Evolutionary conservation across 2,113 vertebrate species (phyloP), one percentile per base, ranked within the genome.

Genomic region (Megaceryle maxima): DNA sequence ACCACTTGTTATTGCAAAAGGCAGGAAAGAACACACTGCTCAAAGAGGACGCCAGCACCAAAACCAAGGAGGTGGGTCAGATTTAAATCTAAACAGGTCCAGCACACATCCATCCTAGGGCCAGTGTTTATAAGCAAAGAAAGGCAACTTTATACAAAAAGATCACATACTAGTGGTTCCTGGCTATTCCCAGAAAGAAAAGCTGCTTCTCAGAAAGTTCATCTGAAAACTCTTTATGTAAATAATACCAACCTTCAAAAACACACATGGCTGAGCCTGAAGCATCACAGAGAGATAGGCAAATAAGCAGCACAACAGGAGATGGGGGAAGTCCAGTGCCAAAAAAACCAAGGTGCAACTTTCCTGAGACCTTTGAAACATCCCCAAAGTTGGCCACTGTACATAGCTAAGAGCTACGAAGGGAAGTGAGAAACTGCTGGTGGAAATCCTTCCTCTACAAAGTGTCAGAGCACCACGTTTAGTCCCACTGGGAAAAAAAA

Each of bases 101-200:
- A 88, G 83, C 35, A 2, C 96, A 97, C 91, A 97, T 97, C 90
- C 91, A 95, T 96, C 91, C 94, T 78, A 53, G 16, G 59, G 91
- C 72, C 84, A 90, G 87, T 88, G 92, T 95, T 97, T 97, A 96
- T 94, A 96, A 93, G 94, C 22, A 83, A 78, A 93, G 89, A 92
- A 96, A 96, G 92, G 75, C 74, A 95, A 94, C 87, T 97, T 96
- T 94, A 98, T 91, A 96, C 60, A 94, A 63, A 78, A 92, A 95
- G 92, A 72, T 96, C 69, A 56, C 50, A 79, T 46, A 69, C 80
- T 55, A 70, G 88, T n/a, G 41, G 70, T 62, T 92, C 92, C 87
- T 92, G 76, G 46, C 83, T 89, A 85, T 86, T 95, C 90, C 94
- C 87, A 56, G 87, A 83, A 81, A 69, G 56, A 97, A 95, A 96